Conservation (phyloP, 1,140 invertebrate genomes). For the Sitodiplosis mosellana region DNA sequence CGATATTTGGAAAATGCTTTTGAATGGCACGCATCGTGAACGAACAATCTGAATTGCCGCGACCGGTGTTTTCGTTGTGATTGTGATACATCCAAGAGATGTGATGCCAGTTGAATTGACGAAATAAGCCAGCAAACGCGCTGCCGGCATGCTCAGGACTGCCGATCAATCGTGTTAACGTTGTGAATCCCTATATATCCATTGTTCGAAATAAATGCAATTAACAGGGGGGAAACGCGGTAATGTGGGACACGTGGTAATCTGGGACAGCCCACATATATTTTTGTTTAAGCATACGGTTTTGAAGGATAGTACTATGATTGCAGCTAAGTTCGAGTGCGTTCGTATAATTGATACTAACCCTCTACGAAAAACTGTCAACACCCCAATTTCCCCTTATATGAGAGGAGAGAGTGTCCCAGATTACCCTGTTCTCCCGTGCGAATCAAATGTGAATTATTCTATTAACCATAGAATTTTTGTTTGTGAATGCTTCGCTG, state of each 20-base stretch:
- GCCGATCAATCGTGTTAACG: constrained; percentile 72
- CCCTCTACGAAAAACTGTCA: no score
- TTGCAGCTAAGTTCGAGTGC: no score
- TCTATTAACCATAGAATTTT: constrained; percentile 24
- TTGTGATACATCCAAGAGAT: constrained; percentile 48
- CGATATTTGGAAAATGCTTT: constrained; percentile 31
- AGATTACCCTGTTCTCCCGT: no score
- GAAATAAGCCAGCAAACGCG: constrained; percentile 45
- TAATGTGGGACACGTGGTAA: no score
- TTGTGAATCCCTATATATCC: constrained; percentile 23
- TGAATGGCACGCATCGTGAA: constrained; percentile 47
- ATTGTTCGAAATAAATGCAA: background rate
- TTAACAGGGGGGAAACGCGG: no score
- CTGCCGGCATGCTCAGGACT: constrained; percentile 55
- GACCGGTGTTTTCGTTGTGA: constrained; percentile 29
- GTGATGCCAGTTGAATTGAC: constrained; percentile 46
- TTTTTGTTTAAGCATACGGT: no score
- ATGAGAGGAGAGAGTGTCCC: no score
- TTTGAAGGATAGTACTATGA: no score
- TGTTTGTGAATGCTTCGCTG: constrained; percentile 57
- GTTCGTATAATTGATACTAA: no score
- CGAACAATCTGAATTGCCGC: constrained; percentile 48
- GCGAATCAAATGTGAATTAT: constrained; percentile 4
- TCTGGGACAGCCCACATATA: no score
- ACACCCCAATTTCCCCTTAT: no score